Base-by-base conservation (phyloP, 2,888 invertebrate genomes). In the Megalurothrips usitatus region DNA sequence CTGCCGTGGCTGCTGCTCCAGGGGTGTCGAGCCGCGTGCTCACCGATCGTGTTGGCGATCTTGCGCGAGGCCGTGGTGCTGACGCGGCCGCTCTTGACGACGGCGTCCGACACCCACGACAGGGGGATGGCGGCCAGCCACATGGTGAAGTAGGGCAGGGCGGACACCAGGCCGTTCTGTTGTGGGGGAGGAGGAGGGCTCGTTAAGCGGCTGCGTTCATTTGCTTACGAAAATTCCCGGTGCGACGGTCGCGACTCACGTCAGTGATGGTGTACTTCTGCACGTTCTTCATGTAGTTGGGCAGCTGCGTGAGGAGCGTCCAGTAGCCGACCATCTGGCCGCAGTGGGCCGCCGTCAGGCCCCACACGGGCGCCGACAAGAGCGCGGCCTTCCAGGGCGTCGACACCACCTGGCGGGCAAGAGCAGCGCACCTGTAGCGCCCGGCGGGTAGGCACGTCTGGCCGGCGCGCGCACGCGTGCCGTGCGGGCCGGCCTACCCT, bases 261-360 rank as follows among this genome's bases (percentile, higher is more conserved):
- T 75, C 68, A 8, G 26, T 26, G 68, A 75, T 75, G 8, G 68
- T 26, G 68, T 26, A 75, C 23, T 75, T 23, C 68, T 75, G 68
- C 26, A 75, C 68, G 68, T 75, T 75, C 68, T 75, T 75, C 68
- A 75, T 75, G 68, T 75, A 75, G 68, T 9, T 75, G 68, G 68
- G 68, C 68, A 75, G 68, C 68, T 75, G 68, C 11, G 68, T 75
- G 26, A 75, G 68, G 23, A 75, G 68, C 26, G 68, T 75, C 68
- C 68, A 75, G 68, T 75, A 75, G 68, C 68, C 68, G 68, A 75
- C 68, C 68, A 75, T 75, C 68, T 75, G 68, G 23, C 68, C 68
- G 68, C 68, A 75, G 68, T 75, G 68, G 23, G 68, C 68, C 1
- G 68, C 68, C 26, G 68, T 75, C 11, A 75, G 68, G 1, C 68